A percentile compares a stretch with the other conserved stretches of the same genome.
These are phyloP conservation scores for Neotragus pygmaeus DNA, from an alignment of 2,113 vertebrate genomes.

Conservation along the genomic window DNA sequence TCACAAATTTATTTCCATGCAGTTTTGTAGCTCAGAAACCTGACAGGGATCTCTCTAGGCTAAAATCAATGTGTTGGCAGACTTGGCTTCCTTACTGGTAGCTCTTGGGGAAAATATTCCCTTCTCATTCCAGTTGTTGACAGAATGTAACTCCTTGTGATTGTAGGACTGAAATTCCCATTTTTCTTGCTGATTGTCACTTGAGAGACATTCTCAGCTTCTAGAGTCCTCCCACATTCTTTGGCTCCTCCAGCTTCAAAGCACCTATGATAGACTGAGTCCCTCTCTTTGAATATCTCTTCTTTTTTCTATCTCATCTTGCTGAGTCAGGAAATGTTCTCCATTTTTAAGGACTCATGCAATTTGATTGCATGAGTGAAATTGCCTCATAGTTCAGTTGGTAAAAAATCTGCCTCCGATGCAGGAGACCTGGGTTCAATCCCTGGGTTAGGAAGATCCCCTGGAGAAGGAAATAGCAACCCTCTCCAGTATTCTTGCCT, in stretches of 20 bases:
- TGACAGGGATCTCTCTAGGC: not conserved
- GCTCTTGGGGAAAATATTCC: not conserved
- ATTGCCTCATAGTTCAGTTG: not conserved
- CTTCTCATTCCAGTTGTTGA: not conserved
- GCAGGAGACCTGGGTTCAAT: not conserved
- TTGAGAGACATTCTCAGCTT: not conserved
- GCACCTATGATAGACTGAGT: not conserved
- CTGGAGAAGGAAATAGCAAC: not conserved
- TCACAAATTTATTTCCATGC: not conserved
- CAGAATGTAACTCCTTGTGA: not conserved
- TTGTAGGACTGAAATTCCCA: not conserved
- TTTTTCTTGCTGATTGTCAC: not conserved
- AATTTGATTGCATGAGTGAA: not conserved
- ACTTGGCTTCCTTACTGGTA: not conserved
- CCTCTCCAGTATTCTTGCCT: not conserved
- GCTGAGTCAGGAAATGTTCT: not conserved
- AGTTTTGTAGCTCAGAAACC: not conserved
- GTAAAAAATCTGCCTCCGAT: not conserved
- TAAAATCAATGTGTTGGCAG: not conserved
- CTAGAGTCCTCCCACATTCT: not conserved
- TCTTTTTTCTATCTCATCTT: not conserved
- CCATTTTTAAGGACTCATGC: not conserved
- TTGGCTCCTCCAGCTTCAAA: not conserved
- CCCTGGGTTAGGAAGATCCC: not conserved
- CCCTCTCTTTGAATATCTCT: not conserved